These are phyloP conservation scores for Calvadosia cruxmelitensis DNA, from an alignment of 30 jellyfish, hydroid and myxozoan species.

Conservation along the genomic window DNA sequence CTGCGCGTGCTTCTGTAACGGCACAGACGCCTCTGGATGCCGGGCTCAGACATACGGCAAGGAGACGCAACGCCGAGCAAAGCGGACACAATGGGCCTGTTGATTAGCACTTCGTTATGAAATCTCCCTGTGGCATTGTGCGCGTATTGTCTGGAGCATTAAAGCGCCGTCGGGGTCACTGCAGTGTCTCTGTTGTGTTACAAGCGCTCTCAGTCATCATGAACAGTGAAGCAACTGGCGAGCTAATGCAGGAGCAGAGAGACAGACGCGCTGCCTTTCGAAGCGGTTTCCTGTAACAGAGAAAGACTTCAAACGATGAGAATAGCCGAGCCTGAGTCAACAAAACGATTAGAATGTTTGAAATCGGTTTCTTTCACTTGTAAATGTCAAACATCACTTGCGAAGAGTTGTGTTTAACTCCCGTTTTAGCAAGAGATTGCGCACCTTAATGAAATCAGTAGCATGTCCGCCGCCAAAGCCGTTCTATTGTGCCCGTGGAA, in stretches of 20 bases:
- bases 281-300: conserved; percentile 1
- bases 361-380: conserved; percentile 1
- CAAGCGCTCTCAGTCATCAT: neutral
- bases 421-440: conserved; percentile 2
- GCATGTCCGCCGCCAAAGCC: neutral
- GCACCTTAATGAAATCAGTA: neutral
- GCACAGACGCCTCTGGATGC: too few species aligned
- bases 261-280: neutral
- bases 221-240: neutral
- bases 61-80: too few species aligned
- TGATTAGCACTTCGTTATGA: conserved; percentile 2
- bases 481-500: neutral
- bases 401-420: neutral
- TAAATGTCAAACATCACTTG: neutral
- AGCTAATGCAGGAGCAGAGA: neutral
- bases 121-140: neutral
- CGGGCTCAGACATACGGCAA: too few species aligned
- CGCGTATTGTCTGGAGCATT: neutral
- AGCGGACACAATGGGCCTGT: neutral
- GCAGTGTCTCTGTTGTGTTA: neutral
- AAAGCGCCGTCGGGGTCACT: neutral
- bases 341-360: neutral
- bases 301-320: conserved; percentile 2
- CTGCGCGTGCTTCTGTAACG: too few species aligned
- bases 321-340: neutral